phyloP scores from a whole-genome alignment of 2,113 vertebrate genomes.

The Melanostigma gelatinosum region DNA sequence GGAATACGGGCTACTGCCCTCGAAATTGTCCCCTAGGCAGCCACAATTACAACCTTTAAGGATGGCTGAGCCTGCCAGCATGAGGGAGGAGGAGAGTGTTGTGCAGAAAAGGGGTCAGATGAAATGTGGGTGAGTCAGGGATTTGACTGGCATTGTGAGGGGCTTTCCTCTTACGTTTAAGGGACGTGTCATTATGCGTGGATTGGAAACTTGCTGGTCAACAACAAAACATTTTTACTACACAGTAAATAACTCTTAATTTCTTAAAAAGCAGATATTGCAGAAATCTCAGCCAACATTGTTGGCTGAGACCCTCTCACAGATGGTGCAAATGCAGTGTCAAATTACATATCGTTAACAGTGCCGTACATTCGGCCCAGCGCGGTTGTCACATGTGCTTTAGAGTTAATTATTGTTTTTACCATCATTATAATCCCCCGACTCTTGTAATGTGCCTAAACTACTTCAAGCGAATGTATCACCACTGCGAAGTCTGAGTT shows the following conservation, averaged over 20 bases:
- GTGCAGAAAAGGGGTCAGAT: conserved; percentile 54
- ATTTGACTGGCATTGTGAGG: conserved; percentile 40
- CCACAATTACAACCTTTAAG: conserved; percentile 75
- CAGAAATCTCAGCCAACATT: conserved; percentile 3
- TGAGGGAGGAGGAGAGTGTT: conserved; percentile 32
- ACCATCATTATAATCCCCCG: conserved; percentile 29
- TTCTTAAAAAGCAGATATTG: not conserved
- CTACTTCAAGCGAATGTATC: conserved; percentile 19
- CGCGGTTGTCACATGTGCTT: conserved; percentile 55
- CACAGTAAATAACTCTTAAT: not conserved
- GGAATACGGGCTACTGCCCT: conserved; percentile 48
- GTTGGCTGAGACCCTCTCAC: conserved; percentile 7
- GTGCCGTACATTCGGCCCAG: conserved; percentile 4
- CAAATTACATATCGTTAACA: conserved; percentile 22
- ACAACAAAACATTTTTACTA: not conserved
- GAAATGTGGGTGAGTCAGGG: conserved; percentile 60
- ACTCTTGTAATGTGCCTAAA: conserved; percentile 46
- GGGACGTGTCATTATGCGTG: conserved; percentile 28
- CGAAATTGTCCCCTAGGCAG: conserved; percentile 59
- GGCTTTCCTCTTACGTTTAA: conserved; percentile 61
- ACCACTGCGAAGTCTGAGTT: not conserved
- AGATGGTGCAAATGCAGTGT: conserved; percentile 33
- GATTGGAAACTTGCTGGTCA: not conserved
- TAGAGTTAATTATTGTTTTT: conserved; percentile 51
- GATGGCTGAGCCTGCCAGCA: conserved; percentile 33